phyloP scores from a whole-genome alignment of 2,797 vertebrate genomes.

The Scolopax rusticola region DNA sequence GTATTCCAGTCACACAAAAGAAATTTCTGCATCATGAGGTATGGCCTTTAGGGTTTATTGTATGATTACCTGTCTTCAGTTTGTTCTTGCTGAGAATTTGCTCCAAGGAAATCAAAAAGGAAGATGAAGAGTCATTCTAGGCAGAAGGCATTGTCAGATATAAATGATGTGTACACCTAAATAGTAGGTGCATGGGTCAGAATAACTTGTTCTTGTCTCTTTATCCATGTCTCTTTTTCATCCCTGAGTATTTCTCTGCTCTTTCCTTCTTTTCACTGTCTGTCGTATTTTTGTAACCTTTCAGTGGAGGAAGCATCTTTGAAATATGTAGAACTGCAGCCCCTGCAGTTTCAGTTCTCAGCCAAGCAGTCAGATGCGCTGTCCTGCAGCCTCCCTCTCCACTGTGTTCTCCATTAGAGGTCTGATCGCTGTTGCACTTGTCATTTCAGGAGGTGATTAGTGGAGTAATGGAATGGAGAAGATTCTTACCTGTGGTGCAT shows the following conservation, averaged over 20 bases:
- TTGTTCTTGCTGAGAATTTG: neutral
- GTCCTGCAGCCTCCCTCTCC: neutral
- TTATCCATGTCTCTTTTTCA: neutral
- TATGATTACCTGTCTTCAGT: neutral
- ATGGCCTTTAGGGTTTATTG: neutral
- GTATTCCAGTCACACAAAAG: constrained; percentile 78
- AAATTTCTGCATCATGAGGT: constrained; percentile 84
- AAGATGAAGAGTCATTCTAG: neutral
- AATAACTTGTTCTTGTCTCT: neutral
- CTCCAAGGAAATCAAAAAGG: neutral
- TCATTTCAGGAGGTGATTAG: constrained; percentile 85
- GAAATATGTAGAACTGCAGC: neutral
- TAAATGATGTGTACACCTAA: neutral
- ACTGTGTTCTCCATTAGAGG: neutral
- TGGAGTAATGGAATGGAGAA: constrained; percentile 88
- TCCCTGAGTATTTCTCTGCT: neutral
- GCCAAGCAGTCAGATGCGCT: neutral
- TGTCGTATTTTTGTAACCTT: neutral
- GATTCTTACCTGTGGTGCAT: constrained; percentile 75
- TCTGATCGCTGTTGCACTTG: neutral
- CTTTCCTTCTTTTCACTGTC: neutral
- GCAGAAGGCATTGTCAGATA: neutral
- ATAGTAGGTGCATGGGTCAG: neutral
- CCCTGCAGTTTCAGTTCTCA: neutral
- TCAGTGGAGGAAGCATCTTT: neutral